Conservation (phyloP, 2,888 invertebrate species). For the Amorpha juglandis region DNA sequence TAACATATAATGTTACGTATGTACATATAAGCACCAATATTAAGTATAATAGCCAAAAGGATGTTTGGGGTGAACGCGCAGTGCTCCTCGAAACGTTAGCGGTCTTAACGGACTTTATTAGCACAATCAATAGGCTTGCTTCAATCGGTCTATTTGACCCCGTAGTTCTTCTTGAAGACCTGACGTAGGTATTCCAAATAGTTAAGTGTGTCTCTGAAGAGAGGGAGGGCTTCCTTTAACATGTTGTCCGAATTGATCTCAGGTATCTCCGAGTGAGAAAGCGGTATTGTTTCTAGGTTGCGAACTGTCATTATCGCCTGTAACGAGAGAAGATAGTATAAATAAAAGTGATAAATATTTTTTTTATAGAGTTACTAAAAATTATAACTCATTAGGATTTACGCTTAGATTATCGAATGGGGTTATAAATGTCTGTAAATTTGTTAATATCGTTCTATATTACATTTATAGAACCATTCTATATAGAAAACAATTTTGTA, state of each 20-base stretch:
- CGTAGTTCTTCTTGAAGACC: slow-evolving; percentile 64
- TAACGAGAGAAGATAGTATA: slow-evolving; percentile 38
- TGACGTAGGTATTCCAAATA: slow-evolving; percentile 70
- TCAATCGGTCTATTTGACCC: slow-evolving; percentile 45
- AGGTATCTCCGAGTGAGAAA: slow-evolving; percentile 62
- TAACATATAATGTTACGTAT: slow-evolving; percentile 30
- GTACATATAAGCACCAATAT: slow-evolving; percentile 44
- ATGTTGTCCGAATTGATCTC: slow-evolving; percentile 53
- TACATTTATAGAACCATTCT: too few relatives aligned
- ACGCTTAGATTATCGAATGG: too few relatives aligned
- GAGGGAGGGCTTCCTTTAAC: slow-evolving; percentile 53
- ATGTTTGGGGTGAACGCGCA: slow-evolving; percentile 17
- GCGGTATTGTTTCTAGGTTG: slow-evolving; percentile 58
- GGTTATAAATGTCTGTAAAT: too few relatives aligned
- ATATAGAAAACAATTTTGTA: too few relatives aligned
- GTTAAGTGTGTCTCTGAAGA: slow-evolving; percentile 73
- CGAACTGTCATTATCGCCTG: slow-evolving; percentile 71
- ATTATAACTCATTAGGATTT: too few relatives aligned
- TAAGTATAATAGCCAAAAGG: slow-evolving; percentile 39
- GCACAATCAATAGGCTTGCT: slow-evolving; percentile 43
- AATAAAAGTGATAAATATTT: background rate
- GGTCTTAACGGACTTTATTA: slow-evolving; percentile 44
- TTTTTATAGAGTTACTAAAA: background rate
- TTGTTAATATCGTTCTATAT: too few relatives aligned
- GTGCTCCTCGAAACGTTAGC: slow-evolving; percentile 42